Evolutionary conservation across 1,140 invertebrate species (phyloP).

Genomic region (Drosophila hydei): DNA sequence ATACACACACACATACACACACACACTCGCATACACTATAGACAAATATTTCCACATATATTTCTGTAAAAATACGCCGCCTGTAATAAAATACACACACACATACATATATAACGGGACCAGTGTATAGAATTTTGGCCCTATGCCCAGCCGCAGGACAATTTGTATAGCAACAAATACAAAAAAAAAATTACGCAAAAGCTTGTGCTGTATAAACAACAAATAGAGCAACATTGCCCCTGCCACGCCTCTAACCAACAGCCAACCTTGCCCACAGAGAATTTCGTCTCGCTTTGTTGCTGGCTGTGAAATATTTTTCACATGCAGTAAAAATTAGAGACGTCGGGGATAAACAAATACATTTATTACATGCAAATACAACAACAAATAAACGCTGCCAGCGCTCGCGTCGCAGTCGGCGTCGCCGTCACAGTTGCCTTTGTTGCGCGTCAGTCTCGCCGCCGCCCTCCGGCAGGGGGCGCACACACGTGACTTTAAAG

Average conservation of each 20-base stretch:
- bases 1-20: neutral
- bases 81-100: conserved; percentile 25
- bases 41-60: neutral
- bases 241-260: neutral
- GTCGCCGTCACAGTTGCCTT: conserved; percentile 42
- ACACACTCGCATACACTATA: neutral
- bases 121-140: conserved; percentile 30
- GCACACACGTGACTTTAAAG: conserved; percentile 79
- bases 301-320: conserved; percentile 57
- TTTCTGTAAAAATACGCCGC: conserved; percentile 43
- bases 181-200: conserved; percentile 52
- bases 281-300: conserved; percentile 18
- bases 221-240: conserved; percentile 46
- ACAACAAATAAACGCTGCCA: conserved; percentile 48
- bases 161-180: conserved; percentile 60
- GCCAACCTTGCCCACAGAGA: neutral
- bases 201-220: conserved; percentile 50
- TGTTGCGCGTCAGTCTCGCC: conserved; percentile 52
- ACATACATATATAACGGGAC: neutral
- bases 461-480: conserved; percentile 4
- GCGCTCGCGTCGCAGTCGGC: neutral
- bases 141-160: conserved; percentile 67
- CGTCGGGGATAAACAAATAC: conserved; percentile 76
- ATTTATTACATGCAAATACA: conserved; percentile 81
- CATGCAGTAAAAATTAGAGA: conserved; percentile 76